A percentile compares a stretch with the other conserved stretches of the same genome.
These are phyloP conservation scores for Rhabdomys pumilio DNA, from an alignment of 2,797 vertebrate genomes.

Conservation along the genomic window DNA sequence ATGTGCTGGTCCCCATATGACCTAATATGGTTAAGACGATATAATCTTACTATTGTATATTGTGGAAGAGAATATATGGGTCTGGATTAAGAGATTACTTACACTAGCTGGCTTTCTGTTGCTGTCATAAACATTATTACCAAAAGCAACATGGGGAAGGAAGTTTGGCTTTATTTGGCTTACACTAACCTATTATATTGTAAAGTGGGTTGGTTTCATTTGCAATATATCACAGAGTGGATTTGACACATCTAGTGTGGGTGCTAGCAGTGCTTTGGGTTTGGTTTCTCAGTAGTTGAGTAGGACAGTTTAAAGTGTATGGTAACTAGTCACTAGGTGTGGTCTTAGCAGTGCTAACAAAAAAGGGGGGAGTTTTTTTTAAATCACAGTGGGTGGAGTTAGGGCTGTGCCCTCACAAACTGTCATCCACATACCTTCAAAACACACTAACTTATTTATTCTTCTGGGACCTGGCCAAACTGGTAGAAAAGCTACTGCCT, in stretches of 20 bases:
- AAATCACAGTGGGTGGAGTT: background rate
- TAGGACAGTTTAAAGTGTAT: background rate
- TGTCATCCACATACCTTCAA: background rate
- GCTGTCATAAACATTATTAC: background rate
- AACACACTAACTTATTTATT: background rate
- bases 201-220: background rate
- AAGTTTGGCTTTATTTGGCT: background rate
- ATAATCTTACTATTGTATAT: background rate
- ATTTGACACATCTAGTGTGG: background rate
- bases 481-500: background rate
- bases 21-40: background rate
- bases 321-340: too few species aligned
- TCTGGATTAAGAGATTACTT: background rate
- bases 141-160: background rate
- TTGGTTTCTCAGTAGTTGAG: background rate
- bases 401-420: background rate
- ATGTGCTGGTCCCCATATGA: background rate
- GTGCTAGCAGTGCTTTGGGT: background rate
- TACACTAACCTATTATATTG: background rate
- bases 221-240: background rate
- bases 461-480: background rate
- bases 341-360: background rate
- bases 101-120: background rate
- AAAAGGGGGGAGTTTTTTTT: background rate
- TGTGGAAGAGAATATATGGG: background rate